Base-by-base conservation (phyloP, 2,888 invertebrate species). In the Drosophila tanythrix region DNA sequence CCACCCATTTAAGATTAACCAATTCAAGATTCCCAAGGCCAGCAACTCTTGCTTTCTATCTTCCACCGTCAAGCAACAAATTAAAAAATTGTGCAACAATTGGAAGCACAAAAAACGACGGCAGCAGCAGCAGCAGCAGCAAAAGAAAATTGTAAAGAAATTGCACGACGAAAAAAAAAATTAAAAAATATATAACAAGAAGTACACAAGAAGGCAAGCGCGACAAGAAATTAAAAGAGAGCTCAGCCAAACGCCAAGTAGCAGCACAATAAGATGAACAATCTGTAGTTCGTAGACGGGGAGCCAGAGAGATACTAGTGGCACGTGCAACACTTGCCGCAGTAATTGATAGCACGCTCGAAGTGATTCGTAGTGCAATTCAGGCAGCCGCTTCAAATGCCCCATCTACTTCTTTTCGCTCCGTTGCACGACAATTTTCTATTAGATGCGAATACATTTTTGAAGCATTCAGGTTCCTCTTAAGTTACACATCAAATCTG, bases 61-160 rank as follows among this genome's bases (percentile, higher is more conserved):
- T 63, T 52, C 46, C 50, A 52, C 40, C 58, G 74, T 79, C 84
- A 77, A 73, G 88, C 79, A 88, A 85, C 81, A 87, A 89, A 87
- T 89, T 89, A 89, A 89, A 87, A 87, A 89, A 87, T 88, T 88
- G 88, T 87, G 87, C 87, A 87, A 85, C 88, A 87, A 87, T 88
- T 85, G 89, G 81, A 88, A 75, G 86, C 79, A 76, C 73, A 81
- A 74, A 74, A 82, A 84, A 72, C 64, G 69, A 33, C 48, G 52
- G 79, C 66, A 69, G 33, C 53, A 60, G 56, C 73, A 70, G 50
- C 57, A 46, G 40, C 51, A 76, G 61, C 64, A 77, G 31, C 36
- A 48, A 48, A 70, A 72, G 58, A 56, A 88, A 85, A 87, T 87
- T 87, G 90, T 85, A 90, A 88, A 74, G 77, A 85, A 84, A 87